These are phyloP conservation scores for Urocolius indicus DNA, from an alignment of 2,113 vertebrate species.

Conservation along the genomic window DNA sequence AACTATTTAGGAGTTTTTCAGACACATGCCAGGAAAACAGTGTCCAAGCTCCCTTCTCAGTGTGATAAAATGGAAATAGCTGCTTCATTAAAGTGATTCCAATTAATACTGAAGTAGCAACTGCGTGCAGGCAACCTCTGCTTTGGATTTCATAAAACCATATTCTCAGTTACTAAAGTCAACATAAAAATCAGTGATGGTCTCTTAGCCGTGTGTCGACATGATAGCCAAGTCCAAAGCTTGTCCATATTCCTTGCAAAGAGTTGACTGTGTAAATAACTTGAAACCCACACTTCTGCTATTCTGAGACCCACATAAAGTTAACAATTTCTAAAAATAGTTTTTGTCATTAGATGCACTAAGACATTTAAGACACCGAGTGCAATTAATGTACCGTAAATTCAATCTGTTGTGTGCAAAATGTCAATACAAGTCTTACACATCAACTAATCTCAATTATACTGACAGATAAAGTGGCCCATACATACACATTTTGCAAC, in stretches of 20 bases:
- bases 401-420: neutral
- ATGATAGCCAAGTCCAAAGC: neutral
- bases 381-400: neutral
- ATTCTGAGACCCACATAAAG: neutral
- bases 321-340: neutral
- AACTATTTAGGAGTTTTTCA: slow-evolving; percentile 2
- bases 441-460: neutral
- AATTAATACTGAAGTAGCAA: neutral
- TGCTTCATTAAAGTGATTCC: slow-evolving; percentile 33
- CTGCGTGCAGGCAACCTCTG: neutral
- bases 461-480: neutral
- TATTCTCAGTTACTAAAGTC: neutral
- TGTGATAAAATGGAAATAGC: neutral
- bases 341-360: neutral
- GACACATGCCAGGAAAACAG: neutral
- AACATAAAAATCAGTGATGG: neutral
- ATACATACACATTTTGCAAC: neutral
- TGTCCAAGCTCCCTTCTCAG: neutral
- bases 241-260: neutral
- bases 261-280: neutral
- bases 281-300: neutral
- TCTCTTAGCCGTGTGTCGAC: neutral
- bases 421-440: neutral
- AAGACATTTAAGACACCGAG: neutral
- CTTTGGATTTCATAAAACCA: slow-evolving; percentile 7